Base-by-base conservation (phyloP, 2,888 invertebrate species). In the Phyllotreta cruciferae region DNA sequence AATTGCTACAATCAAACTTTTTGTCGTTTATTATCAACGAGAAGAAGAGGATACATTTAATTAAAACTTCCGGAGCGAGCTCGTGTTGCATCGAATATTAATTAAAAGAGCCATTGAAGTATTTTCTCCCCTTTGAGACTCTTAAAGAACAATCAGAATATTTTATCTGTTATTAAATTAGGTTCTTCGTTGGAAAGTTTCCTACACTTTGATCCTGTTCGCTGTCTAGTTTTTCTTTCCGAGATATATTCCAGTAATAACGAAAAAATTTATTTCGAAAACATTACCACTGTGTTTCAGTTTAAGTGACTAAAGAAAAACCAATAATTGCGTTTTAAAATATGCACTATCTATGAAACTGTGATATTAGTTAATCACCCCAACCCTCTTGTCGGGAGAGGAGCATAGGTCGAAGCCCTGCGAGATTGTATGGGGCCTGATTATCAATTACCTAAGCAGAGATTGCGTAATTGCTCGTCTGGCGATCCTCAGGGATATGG, bases 381-480 rank as follows among this genome's bases (percentile, higher is more conserved):
- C 24, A 24, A 24, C 24, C 24, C 24, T 24, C 24, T 24, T 24
- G 24, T 24, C 24, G 24, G 24, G 24, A 24, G 24, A 24, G 24
- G 24, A 24, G 24, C 24, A 36, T 11, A 5, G 14, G 14, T n/a
- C 34, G 38, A 10, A 38, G 34, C 37, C 36, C 41, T 44, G 10
- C 11, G 1, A 24, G 57, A 52, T 47, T 61, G 78, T 77, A 64
- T 79, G 81, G 81, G 82, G 82, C 80, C 82, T 79, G 79, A 79
- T 79, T 84, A 85, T 85, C 85, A 84, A 85, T 86, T 85, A 85
- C 83, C 82, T 82, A 82, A 79, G 79, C 81, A 80, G 79, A 82
- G 84, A 84, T 84, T 83, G 83, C 81, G 82, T 85, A 85, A 85
- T 85, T 85, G 85, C 84, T 85, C 82, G 82, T 79, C 79, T 78